Evolutionary conservation across 2,113 vertebrate species (phyloP), one percentile per base, ranked within the genome.

Genomic region (Alexandromys fortis): DNA sequence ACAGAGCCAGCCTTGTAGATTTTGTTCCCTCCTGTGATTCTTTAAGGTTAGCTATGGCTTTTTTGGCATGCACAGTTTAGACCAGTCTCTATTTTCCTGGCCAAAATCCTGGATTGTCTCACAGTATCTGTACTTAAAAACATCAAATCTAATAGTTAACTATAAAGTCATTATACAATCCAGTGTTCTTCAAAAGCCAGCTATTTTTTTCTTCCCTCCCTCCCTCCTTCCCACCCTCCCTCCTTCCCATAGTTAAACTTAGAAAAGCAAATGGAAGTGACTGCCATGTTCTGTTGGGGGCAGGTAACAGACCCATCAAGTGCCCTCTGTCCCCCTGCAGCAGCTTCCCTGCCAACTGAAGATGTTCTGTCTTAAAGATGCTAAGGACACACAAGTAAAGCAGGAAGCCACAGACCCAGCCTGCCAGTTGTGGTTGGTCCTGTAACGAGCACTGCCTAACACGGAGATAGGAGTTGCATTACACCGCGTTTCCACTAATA

Each of bases 21-120:
- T 95, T 93, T 33, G 13, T 26, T 85, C 49, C 93, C 94, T 83
- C 73, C 79, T 63, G 91, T 75, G 79, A 93, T 92, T 81, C 72
- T 92, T 91, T 72, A 58, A 97, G 82, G 85, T 93, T 86, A 78
- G 55, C 52, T 75, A 0, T 83, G 85, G 4, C 45, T 81, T 91
- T 52, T 26, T 35, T 67, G 75, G 68, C 38, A 73, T 93, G 68
- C 33, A 58, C 75, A 95, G 79, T 79, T 91, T 67, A 88, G 30
- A 81, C 24, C 63, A 81, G 72, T 91, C 47, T 4, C 1, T n/a
- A 24, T 72, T 92, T 93, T 90, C 79, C 72, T 91, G 92, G 75
- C 65, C 49, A 42, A 47, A 75, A 78, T 96, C 70, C 85, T 93
- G 49, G 52, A 38, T 73, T 19, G 26, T 73, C 26, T 83, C 52